Conservation (phyloP, 2,888 invertebrate genomes). For the Leptinotarsa rubiginosa region DNA sequence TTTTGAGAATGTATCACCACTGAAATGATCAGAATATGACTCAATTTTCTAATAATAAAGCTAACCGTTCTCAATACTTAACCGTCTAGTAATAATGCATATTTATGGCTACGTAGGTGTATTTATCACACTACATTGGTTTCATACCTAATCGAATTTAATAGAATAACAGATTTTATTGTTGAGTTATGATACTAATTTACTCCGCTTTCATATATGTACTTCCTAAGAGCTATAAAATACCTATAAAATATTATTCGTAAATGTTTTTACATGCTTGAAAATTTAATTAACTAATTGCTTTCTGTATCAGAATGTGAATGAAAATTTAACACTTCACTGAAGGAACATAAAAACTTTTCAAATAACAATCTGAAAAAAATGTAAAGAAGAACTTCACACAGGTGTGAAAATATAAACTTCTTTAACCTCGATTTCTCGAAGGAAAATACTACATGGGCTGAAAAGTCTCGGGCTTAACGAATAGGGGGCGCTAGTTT, state of each 20-base stretch:
- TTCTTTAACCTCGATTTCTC: no score
- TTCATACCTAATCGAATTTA: slow-evolving; percentile 23
- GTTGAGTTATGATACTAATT: slow-evolving; percentile 20
- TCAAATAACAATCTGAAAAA: no score
- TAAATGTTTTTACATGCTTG: background rate
- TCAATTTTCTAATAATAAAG: slow-evolving; percentile 5
- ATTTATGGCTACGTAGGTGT: slow-evolving; percentile 22
- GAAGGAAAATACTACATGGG: no score
- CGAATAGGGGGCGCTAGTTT: no score
- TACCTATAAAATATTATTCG: background rate
- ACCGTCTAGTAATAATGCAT: slow-evolving; percentile 13
- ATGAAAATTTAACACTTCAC: no score
- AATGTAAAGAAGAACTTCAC: no score
- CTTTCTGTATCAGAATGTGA: no score
- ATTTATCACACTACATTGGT: slow-evolving; percentile 22
- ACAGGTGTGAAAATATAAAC: no score
- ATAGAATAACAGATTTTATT: slow-evolving; percentile 16
- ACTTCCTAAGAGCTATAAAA: background rate
- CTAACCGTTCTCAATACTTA: background rate
- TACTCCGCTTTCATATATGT: slow-evolving; percentile 1
- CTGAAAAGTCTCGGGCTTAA: no score
- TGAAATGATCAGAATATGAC: background rate
- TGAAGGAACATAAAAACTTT: no score
- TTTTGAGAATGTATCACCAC: background rate
- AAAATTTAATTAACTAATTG: no score